Percentiles rank a stretch among this genome's conserved stretches.
phyloP scores from a whole-genome alignment of 2,888 invertebrate species.

The Eristalinus aeneus region DNA sequence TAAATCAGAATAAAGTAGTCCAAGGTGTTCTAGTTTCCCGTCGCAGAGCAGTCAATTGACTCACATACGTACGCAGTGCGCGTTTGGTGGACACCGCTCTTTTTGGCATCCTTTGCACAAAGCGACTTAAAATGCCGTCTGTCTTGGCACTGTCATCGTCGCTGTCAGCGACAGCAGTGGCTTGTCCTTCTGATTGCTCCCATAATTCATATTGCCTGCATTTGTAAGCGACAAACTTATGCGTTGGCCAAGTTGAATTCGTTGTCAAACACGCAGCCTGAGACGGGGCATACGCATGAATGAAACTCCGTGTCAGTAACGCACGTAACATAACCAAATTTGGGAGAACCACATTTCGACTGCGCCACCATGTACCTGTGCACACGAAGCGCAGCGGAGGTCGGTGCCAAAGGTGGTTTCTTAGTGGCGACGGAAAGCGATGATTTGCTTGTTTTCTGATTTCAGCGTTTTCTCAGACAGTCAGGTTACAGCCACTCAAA shows the following conservation, averaged over 20 bases:
- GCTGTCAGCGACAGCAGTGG: slow-evolving; percentile 22
- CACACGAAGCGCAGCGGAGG: slow-evolving; percentile 11
- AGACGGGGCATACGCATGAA: slow-evolving; percentile 48
- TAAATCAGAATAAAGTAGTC: slow-evolving; percentile 50
- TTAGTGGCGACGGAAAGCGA: slow-evolving; percentile 37
- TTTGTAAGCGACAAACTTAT: not conserved
- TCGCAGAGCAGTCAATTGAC: slow-evolving; percentile 46
- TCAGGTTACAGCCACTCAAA: slow-evolving; percentile 20
- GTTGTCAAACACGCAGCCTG: slow-evolving; percentile 32
- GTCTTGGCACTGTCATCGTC: slow-evolving; percentile 37
- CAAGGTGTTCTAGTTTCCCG: slow-evolving; percentile 57
- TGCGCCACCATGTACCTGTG: not conserved
- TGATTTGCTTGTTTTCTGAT: slow-evolving; percentile 47
- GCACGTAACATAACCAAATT: slow-evolving; percentile 66
- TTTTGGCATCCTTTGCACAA: slow-evolving; percentile 41
- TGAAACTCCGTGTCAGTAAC: slow-evolving; percentile 54
- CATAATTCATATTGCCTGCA: slow-evolving; percentile 49
- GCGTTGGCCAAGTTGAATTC: slow-evolving; percentile 36
- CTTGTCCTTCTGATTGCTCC: slow-evolving; percentile 56
- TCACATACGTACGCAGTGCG: slow-evolving; percentile 28
- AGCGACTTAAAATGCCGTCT: slow-evolving; percentile 47
- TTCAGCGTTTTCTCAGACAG: slow-evolving; percentile 27
- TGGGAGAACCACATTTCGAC: slow-evolving; percentile 61
- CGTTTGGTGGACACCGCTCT: slow-evolving; percentile 7
- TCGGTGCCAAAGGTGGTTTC: slow-evolving; percentile 20